Base-by-base conservation (phyloP, 2,888 invertebrate genomes). In the Beris chalybata region DNA sequence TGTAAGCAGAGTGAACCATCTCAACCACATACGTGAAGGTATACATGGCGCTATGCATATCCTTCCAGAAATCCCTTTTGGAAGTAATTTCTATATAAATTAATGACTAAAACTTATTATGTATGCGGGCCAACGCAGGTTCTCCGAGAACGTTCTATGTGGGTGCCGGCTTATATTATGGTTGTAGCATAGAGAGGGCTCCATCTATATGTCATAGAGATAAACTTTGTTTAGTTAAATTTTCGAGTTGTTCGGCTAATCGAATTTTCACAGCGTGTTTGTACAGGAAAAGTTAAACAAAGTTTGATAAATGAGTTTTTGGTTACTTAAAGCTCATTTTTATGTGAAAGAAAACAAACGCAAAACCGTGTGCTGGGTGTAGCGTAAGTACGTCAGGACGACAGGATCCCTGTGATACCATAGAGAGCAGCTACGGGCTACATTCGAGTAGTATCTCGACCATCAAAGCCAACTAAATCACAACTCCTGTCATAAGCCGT, bases 61-160 rank as follows among this genome's bases (percentile, higher is more conserved):
- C 65, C 63, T 65, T 65, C 45, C 54, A n/a, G 50, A 65, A 66
- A 69, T 67, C 67, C 69, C 66, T 65, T 65, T 67, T 63, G 65
- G 22, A 56, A 67, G 65, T 67, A 66, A 67, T 69, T 67, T 66
- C 69, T 67, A 68, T 70, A 67, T 69, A 70, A 70, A 70, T 70
- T 70, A 70, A 70, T 70, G 70, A 70, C 68, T 70, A 70, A 68
- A 70, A 70, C 68, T 70, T 70, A 70, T 69, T 70, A 69, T 67
- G 67, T 69, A 70, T 70, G 66, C 70, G 65, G 64, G 47, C 67
- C 70, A 67, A 68, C 68, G 67, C 66, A 68, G 64, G 45, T 66
- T 55, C 29, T 61, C 55, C 57, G 47, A 54, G 48, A 61, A 52
- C 32, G 22, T 22, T 61, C 61, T 61, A 61, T 61, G 61, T 61